Evolutionary conservation across 2,888 invertebrate genomes (phyloP), one percentile per base, ranked within the genome.

Genomic region (Tridacna gigas): DNA sequence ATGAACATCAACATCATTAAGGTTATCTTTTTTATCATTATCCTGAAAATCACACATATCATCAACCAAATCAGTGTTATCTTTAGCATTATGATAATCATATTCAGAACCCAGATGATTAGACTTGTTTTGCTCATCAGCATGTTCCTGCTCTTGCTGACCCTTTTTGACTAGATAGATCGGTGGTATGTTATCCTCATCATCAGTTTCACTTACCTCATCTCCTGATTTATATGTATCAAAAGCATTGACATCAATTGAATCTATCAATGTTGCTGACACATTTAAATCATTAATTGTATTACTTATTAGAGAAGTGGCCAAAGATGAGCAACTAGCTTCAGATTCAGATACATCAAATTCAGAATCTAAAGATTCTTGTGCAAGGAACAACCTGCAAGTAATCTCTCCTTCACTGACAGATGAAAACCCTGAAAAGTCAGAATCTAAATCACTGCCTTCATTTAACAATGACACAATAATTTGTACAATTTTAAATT

Each of bases 371-470:
- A 63, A 13, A 51, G 56, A 0, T n/a, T 74, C 48, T 20, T 74
- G 25, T n/a, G 80, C 76, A 15, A 80, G n/a, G n/a, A 25, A 75
- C 48, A 80, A 28, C 20, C 48, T 51, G 45, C 80, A 80, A 20
- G 80, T 37, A 45, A 75, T 11, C 7, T 80, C 80, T 3, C 80
- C 69, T 26, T 80, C 75, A 69, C 61, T 76, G 12, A 37, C n/a
- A 11, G 69, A 20, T 67, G 48, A 48, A 80, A 76, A 80, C 12
- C 80, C 80, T 47, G 80, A 80, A 45, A 65, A 79, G 7, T 73
- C 73, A 13, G 79, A 79, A 18, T 66, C 51, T 48, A 66, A 66
- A 26, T 63, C 47, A 63, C 11, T 22, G 11, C 65, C 75, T 22
- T 65, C 22, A 45, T 28, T 4, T 9, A 51, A 20, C 12, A 25